These are phyloP conservation scores for Scolopax rusticola DNA, from an alignment of 2,797 vertebrate genomes.

Conservation along the genomic window DNA sequence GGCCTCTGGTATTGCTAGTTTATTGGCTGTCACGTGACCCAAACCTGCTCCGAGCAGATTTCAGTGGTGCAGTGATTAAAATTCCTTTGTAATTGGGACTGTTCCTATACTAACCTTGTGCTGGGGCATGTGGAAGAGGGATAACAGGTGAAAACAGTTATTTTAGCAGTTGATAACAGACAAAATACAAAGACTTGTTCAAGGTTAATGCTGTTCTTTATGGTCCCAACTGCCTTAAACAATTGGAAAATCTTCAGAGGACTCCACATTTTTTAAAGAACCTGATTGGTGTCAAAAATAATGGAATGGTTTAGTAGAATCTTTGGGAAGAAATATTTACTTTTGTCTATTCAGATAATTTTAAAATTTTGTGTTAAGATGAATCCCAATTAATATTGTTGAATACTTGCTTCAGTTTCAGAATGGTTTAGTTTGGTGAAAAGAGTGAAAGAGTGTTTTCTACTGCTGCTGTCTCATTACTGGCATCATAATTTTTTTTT, in stretches of 20 bases:
- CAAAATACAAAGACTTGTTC: not conserved
- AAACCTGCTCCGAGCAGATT: not conserved
- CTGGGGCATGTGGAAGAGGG: not conserved
- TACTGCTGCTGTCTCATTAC: not conserved
- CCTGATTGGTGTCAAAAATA: not conserved
- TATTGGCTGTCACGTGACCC: not conserved
- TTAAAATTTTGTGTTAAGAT: not conserved
- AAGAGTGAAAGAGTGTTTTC: not conserved
- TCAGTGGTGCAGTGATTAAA: not conserved
- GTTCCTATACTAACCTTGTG: not conserved
- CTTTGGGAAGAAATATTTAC: not conserved
- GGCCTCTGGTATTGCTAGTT: not conserved
- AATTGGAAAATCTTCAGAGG: not conserved
- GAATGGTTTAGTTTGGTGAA: not conserved
- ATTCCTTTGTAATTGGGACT: not conserved
- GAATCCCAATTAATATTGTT: not conserved
- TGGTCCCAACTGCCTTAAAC: not conserved
- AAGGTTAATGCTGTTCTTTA: not conserved
- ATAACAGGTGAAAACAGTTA: conserved; percentile 15
- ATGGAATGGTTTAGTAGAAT: not conserved
- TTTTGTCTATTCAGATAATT: not conserved
- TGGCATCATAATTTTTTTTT: not conserved
- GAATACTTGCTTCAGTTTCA: not conserved
- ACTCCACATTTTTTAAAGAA: not conserved
- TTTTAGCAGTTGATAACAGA: not conserved